Evolutionary conservation across 2,888 invertebrate genomes (phyloP), one percentile per base, ranked within the genome.

Genomic region (Watsonalla binaria): DNA sequence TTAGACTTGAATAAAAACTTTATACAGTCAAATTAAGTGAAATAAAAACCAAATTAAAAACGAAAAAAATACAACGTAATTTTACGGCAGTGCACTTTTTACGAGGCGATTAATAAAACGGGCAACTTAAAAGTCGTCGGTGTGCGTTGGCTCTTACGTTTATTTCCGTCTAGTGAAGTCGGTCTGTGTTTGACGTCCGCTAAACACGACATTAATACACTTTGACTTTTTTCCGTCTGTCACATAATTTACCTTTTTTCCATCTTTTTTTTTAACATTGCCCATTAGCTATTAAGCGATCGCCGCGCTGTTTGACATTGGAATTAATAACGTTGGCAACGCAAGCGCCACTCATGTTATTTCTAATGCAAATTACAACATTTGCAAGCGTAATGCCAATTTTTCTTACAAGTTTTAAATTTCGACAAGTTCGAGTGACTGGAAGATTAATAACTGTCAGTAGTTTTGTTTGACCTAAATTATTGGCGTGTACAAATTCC

Each of bases 121-220:
- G 51, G 49, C 46, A 62, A 60, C 63, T 62, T 57, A 11, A 49
- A 49, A 66, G 67, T 71, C 74, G 70, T 62, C 58, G 56, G 76
- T 76, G 72, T 78, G 76, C 55, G 68, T 62, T 67, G 57, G 66
- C 68, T 68, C 72, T 78, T 78, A 76, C 66, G 68, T 72, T 80
- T 86, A 86, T 86, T 86, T 86, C 80, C 76, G 84, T 82, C 80
- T 61, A 63, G 63, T 67, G 68, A 63, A 42, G 72, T 69, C 84
- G 84, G 83, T 80, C 70, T 76, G 64, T 64, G 74, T 89, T 89
- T 90, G 90, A 87, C 90, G 83, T 86, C 80, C 73, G 78, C 80
- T 86, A 83, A 88, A 89, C 90, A 86, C 84, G 84, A 85, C 90
- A 87, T 88, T 86, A 89, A 90, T 87, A 87, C 83, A 80, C 82